Evolutionary conservation across 1,140 invertebrate species (phyloP), one percentile per base, ranked within the genome.

Genomic region (Catajapyx aquilonaris): DNA sequence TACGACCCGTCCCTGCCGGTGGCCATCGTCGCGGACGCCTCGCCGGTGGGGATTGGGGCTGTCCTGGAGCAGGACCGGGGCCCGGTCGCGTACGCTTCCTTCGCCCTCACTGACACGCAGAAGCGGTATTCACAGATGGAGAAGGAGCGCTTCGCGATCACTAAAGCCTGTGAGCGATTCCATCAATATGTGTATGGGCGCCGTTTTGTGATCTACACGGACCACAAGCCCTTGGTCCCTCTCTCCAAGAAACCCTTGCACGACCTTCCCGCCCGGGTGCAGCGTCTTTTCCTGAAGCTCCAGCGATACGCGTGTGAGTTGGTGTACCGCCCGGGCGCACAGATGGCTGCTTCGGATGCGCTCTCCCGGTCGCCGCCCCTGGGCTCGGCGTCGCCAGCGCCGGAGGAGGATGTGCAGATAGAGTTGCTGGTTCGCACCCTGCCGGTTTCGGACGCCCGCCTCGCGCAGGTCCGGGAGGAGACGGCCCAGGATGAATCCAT

Each of bases 261-360:
- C 28, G 46, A 52, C 19, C 51, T 53, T 15, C 52, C 55, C 3
- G 42, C 48, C 7, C 38, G 61, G 37, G 42, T 66, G 20, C 52
- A 64, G 45, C 35, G 53, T 11, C 59, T 62, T 52, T 23, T 59
- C 11, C 37, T 65, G 2, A 43, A 47, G 33, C 32, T 64, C 13
- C 52, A 55, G 32, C 30, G 45, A 41, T 64, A 58, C 45, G 40
- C 48, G 25, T 49, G 52, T 34, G 37, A 41, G 2, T 31, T 50
- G 17, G 21, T 31, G 4, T 57, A 50, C 38, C 41, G 48, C 15
- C 41, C 52, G 31, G 45, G 43, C 2, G 47, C 48, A 49, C 56
- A 33, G 57, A 64, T 48, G 52, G 51, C n/a, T 48, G 57, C 42
- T 54, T 56, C 40, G 39, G 60, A 46, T 44, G 39, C 40, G 31